Conservation (phyloP, 2,888 invertebrate species). For the Callinectes sapidus region DNA sequence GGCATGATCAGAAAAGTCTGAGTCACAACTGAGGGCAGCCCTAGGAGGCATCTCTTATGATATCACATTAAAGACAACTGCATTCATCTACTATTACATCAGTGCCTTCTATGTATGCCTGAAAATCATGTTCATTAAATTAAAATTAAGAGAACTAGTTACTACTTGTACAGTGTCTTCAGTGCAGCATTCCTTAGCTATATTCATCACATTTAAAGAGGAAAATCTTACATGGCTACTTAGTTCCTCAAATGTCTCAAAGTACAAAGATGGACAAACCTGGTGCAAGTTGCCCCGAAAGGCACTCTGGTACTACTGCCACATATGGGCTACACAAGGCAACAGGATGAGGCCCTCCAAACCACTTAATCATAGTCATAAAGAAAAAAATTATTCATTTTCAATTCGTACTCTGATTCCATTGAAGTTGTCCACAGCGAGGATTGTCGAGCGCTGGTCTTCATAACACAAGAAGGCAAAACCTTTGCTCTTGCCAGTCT, state of each 20-base stretch:
- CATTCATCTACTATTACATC: neutral
- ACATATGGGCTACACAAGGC: conserved; percentile 24
- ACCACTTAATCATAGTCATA: conserved; percentile 30
- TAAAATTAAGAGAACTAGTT: neutral
- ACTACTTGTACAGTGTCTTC: neutral
- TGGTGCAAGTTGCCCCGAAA: conserved; percentile 6
- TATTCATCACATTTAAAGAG: conserved; percentile 3
- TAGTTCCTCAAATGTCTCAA: conserved; percentile 4
- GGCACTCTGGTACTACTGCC: conserved; percentile 15
- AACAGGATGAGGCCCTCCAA: conserved; percentile 22
- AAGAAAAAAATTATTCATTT: conserved; percentile 2
- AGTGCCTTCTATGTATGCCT: neutral
- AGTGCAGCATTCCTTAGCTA: neutral
- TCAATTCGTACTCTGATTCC: conserved; percentile 85
- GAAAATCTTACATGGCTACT: conserved; percentile 14
- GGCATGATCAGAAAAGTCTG: neutral
- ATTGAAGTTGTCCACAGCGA: conserved; percentile 99
- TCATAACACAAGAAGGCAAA: conserved; percentile 99
- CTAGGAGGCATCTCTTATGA: neutral
- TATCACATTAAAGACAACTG: neutral
- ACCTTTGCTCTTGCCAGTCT: conserved; percentile 95
- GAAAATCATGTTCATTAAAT: neutral
- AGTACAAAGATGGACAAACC: conserved; percentile 16
- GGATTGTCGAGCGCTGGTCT: conserved; percentile 95
- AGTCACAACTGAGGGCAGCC: neutral